These are phyloP conservation scores for Crypturellus tataupa DNA, from an alignment of 2,797 vertebrate genomes.

Conservation along the genomic window DNA sequence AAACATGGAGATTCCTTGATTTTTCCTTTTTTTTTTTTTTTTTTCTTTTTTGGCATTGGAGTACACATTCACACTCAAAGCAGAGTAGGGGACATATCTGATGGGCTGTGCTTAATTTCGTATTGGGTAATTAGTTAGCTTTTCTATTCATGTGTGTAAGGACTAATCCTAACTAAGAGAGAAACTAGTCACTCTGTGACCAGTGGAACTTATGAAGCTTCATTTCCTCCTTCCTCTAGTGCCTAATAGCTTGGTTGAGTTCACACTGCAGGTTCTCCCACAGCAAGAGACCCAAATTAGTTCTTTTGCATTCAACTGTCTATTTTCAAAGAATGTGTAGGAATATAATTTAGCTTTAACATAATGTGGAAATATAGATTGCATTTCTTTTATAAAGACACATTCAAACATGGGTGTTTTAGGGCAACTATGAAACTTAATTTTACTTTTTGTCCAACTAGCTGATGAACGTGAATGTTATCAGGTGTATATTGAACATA, in stretches of 20 bases:
- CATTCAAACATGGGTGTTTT: background rate
- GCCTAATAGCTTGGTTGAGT: slow-evolving; percentile 60
- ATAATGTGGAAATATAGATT: background rate
- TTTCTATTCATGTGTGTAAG: slow-evolving; percentile 38
- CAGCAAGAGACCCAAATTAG: slow-evolving; percentile 59
- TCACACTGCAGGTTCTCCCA: slow-evolving; percentile 50
- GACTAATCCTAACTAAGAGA: slow-evolving; percentile 54
- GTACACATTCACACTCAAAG: background rate
- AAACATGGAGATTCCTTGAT: background rate
- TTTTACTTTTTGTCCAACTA: slow-evolving; percentile 27
- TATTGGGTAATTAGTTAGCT: slow-evolving; percentile 63
- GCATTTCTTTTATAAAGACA: background rate
- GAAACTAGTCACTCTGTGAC: slow-evolving; percentile 48
- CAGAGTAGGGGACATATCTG: background rate
- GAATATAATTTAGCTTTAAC: slow-evolving; percentile 36
- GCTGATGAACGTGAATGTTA: background rate
- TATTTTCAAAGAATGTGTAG: slow-evolving; percentile 23
- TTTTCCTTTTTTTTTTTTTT: background rate
- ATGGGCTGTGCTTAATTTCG: slow-evolving; percentile 48
- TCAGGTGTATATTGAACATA: background rate
- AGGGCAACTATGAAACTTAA: background rate
- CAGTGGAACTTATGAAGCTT: slow-evolving; percentile 50
- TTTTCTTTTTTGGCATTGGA: background rate
- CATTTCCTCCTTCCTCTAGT: slow-evolving; percentile 49
- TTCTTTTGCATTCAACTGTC: slow-evolving; percentile 64